These are phyloP conservation scores for Cephalopterus ornatus DNA, from an alignment of 2,113 vertebrate species.

Conservation along the genomic window DNA sequence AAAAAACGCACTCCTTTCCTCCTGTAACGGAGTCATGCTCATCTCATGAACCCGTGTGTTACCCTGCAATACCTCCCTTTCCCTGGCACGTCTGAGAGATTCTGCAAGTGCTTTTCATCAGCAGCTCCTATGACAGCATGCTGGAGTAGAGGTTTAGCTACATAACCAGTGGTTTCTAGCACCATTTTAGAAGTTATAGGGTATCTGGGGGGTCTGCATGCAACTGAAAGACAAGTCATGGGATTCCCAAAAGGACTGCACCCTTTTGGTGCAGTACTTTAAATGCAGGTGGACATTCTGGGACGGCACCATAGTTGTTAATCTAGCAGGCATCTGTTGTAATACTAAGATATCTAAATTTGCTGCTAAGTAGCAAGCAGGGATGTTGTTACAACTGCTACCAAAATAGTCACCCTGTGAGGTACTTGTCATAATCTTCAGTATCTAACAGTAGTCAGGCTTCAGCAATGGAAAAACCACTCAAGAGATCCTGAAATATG, in stretches of 20 bases:
- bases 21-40: not conserved
- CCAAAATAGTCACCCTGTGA: not conserved
- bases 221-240: not conserved
- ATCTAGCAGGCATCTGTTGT: not conserved
- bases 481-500: not conserved
- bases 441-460: not conserved
- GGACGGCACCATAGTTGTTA: not conserved
- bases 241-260: not conserved
- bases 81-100: rapidly evolving
- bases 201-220: not conserved
- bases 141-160: not conserved
- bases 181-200: not conserved
- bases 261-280: not conserved
- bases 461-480: not conserved
- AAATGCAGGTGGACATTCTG: not conserved
- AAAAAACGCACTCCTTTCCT: not conserved
- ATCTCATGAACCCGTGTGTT: not conserved
- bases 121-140: not conserved
- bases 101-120: not conserved
- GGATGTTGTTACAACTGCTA: not conserved
- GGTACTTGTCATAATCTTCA: not conserved
- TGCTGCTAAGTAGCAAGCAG: not conserved
- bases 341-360: not conserved
- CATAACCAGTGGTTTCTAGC: not conserved
- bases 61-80: not conserved